Evolutionary conservation across 2,113 vertebrate genomes (phyloP), one percentile per base, ranked within the genome.

Genomic region (cat (Felis catus)): DNA sequence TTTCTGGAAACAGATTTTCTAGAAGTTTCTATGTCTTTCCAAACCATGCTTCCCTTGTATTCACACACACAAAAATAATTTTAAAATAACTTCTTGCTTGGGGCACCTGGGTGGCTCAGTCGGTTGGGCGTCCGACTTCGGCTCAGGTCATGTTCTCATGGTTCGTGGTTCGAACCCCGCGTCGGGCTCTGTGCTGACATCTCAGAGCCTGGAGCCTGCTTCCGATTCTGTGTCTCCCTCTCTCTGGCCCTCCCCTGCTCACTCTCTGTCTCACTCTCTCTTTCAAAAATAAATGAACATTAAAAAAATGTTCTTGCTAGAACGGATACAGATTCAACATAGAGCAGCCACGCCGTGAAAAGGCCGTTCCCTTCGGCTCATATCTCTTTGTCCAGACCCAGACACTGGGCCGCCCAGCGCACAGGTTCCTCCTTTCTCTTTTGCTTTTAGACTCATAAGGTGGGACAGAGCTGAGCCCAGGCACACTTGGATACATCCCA

Each of bases 1-100:
- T 93, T 94, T 94, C 91, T 92, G 78, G 71, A 80, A 94, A 82
- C 18, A 68, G 11, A 23, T 81, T 94, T 89, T 94, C 39, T 92
- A 58, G 53, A 78, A 36, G 27, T 92, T 19, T 80, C 74, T 82
- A 4, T 78, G 73, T 89, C 84, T 94, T 65, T 95, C 76, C 61
- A 92, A 97, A 87, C 66, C 63, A 53, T 70, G 88, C 29, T 94
- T 97, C 55, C 14, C 31, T 83, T 73, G 21, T 31, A 58, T 96
- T 92, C 73, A 45, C 18, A 58, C 55, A 58, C 55, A 58, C 5
- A 65, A 39, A 94, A 76, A 55, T 78, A 27, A 82, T 58, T 65
- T 93, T 73, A 41, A 36, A 48, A 21, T 94, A 78, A 85, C 70
- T 85, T 48, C 45, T 33, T 41, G n/a, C 45, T 33, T 45, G 45